Evolutionary conservation across 2,797 vertebrate species (phyloP).

Genomic region (Sciaenops ocellatus): DNA sequence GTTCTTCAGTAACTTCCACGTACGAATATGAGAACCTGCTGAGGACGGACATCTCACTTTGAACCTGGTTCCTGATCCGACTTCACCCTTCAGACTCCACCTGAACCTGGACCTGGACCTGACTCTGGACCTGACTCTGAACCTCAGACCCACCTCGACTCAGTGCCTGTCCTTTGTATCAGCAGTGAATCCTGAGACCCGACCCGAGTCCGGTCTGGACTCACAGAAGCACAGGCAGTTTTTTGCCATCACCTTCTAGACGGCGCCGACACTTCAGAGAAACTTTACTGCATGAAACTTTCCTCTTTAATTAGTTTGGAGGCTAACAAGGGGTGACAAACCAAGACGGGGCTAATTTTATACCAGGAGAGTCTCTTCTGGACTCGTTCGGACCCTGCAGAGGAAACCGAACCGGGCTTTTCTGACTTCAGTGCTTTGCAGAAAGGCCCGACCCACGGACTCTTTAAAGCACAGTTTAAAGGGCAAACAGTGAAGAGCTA

Average conservation of each 20-base stretch:
- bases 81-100: slow-evolving; percentile 2
- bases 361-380: slow-evolving; percentile 31
- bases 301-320: slow-evolving; percentile 26
- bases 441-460: slow-evolving; percentile 24
- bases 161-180: slow-evolving; percentile 75
- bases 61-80: slow-evolving; percentile 19
- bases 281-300: slow-evolving; percentile 54
- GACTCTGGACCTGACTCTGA: too few relatives aligned
- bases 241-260: slow-evolving; percentile 29
- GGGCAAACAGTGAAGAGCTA: slow-evolving; percentile 86
- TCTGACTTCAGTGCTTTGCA: slow-evolving; percentile 62
- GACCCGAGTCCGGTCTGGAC: slow-evolving; percentile 43
- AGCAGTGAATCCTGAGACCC: slow-evolving; percentile 33
- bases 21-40: slow-evolving; percentile 90
- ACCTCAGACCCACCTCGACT: slow-evolving; percentile 61
- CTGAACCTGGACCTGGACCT: not conserved
- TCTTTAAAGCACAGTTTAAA: slow-evolving; percentile 79
- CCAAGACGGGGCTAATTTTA: slow-evolving; percentile 45
- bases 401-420: slow-evolving; percentile 50
- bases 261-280: slow-evolving; percentile 23
- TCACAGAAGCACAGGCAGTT: slow-evolving; percentile 45
- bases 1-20: slow-evolving; percentile 93
- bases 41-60: slow-evolving; percentile 35
- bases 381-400: not conserved
- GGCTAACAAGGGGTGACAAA: slow-evolving; percentile 1